Evolutionary conservation across 2,888 invertebrate species (phyloP), one percentile per base, ranked within the genome.

Genomic region (Hydrotaea diabolus): DNA sequence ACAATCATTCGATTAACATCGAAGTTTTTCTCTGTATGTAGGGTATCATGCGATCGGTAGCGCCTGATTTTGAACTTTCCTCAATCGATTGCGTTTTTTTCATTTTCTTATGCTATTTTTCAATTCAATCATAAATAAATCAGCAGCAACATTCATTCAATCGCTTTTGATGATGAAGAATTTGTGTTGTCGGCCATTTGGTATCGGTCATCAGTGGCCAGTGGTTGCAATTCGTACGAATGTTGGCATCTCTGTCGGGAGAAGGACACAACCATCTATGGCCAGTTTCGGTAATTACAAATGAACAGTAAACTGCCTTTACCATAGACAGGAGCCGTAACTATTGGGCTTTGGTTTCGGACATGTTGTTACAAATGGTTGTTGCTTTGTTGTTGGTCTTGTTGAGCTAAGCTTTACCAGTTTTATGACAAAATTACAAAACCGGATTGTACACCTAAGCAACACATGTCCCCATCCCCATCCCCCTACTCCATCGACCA

Each of bases 111-210:
- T 43, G 19, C 36, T 64, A 17, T 55, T 55, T n/a, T 39, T 21
- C 49, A 72, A 62, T 79, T 79, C 84, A 84, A 81, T 81, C 78
- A 81, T 21, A 81, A 84, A 81, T 84, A 81, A 84, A 81, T 84
- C 62, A 62, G 31, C 36, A 8, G 39, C 49, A 49, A n/a, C 26
- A 59, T 9, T 31, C 36, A 62, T 62, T 31, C 31, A 62, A 62
- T 84, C 81, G 59, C 78, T 77, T 78, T 73, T 62, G 57, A 73
- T 84, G 84, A 84, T 84, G 84, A 79, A 84, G 81, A 72, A 84
- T 83, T 84, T 81, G 84, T 76, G 21, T 62, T n/a, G 62, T 59
- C 49, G n/a, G 15, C 13, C 49, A n/a, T 43, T 43, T 43, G 43
- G 2, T 43, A 13, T 49, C n/a, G 49, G 49, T 49, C n/a, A n/a